Conservation (phyloP, 2,797 vertebrate genomes). For the Malacoctenus gilli region DNA sequence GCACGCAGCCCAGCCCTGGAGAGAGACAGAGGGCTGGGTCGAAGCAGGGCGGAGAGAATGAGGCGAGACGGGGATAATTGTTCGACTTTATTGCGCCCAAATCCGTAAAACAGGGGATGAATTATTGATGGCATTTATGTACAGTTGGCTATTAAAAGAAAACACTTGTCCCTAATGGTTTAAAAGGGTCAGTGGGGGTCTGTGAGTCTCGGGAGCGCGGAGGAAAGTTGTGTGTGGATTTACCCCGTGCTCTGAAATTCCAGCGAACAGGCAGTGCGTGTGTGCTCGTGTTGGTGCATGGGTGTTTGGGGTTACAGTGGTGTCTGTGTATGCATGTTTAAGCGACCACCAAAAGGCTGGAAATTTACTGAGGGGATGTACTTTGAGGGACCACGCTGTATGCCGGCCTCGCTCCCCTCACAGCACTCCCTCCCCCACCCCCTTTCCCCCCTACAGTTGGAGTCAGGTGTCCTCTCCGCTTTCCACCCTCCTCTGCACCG, state of each 20-base stretch:
- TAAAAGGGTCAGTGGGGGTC: slow-evolving; percentile 44
- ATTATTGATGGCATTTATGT: slow-evolving; percentile 47
- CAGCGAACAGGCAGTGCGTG: slow-evolving; percentile 63
- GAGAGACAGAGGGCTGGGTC: slow-evolving; percentile 21
- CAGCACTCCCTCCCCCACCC: no score
- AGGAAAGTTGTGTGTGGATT: slow-evolving; percentile 62
- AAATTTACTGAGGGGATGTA: slow-evolving; percentile 82
- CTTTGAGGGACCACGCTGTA: slow-evolving; percentile 49
- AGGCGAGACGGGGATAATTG: slow-evolving; percentile 20
- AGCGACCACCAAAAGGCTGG: slow-evolving; percentile 80
- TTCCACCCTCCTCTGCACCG: slow-evolving; percentile 47
- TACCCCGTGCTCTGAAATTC: slow-evolving; percentile 62
- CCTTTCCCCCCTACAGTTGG: slow-evolving; percentile 28
- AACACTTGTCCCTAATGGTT: slow-evolving; percentile 13
- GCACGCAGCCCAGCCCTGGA: slow-evolving; percentile 44
- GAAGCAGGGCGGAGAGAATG: slow-evolving; percentile 39
- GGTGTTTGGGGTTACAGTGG: slow-evolving; percentile 61
- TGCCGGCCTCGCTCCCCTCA: slow-evolving; percentile 28
- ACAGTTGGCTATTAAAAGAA: slow-evolving; percentile 49
- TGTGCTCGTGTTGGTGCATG: slow-evolving; percentile 59
- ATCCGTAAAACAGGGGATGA: slow-evolving; percentile 21
- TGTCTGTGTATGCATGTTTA: slow-evolving; percentile 66
- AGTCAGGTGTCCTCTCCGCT: slow-evolving; percentile 69
- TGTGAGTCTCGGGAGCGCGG: slow-evolving; percentile 52
- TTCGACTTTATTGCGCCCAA: slow-evolving; percentile 42